Base-by-base conservation (phyloP, 2,888 invertebrate genomes). In the Lasioglossum marginatum region DNA sequence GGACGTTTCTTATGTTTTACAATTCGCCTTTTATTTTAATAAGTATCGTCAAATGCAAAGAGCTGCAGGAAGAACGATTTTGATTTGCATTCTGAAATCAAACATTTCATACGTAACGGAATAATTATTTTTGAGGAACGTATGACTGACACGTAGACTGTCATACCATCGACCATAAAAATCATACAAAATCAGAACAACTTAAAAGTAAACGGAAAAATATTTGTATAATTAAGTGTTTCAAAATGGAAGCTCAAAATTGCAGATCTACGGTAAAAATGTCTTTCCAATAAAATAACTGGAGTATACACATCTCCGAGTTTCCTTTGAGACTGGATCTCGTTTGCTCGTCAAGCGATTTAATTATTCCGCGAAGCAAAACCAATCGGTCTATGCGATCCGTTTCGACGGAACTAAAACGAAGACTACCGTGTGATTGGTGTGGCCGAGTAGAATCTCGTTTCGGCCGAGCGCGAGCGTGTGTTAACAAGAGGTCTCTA, bases 401-500 rank as follows among this genome's bases (percentile, higher is more conserved):
- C 34, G 19, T 31, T 34, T 23, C 57, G n/a, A n/a, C n/a, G 66
- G 8, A 66, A 66, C 34, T 23, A 23, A 45, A 66, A 34, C 66
- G 66, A 66, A 34, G 34, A 8, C 34, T 19, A 2, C 19, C 23
- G 19, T 23, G 34, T 0, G 34, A 66, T 66, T 66, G 10, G 34
- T 12, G 63, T 63, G 34, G 19, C 8, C 34, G 66, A 10, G 8
- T 23, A 23, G 34, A 10, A 34, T 19, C 66, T 66, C 66, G 66
- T 66, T 66, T 10, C 23, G 34, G 10, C 68, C n/a, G n/a, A n/a
- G 31, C 1, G 1, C 27, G 52, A 43, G 31, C 66, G 31, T 40
- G 40, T 81, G 48, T 83, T 71, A 71, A 81, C 60, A 40, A 75
- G 82, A 63, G 27, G 16, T 60, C 27, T 63, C 70, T 74, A 31